Evolutionary conservation across 2,797 vertebrate genomes (phyloP), one percentile per base, ranked within the genome.

Genomic region (Paramormyrops hopkinsi): DNA sequence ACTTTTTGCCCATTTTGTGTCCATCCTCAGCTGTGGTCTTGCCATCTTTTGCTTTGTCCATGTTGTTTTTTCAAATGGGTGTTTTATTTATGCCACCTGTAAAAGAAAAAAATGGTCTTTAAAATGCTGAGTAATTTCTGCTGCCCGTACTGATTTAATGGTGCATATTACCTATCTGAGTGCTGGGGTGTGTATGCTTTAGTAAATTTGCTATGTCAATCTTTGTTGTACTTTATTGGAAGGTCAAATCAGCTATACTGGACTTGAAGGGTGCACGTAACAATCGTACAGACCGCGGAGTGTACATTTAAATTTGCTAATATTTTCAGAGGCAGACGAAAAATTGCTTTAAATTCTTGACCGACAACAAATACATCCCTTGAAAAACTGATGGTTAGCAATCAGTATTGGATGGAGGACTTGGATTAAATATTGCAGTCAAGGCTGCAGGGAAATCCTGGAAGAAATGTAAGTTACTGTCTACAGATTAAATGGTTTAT

Each of bases 61-160:
- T 19, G 69, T 76, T 41, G 33, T 76, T 76, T 41, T 19, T 37
- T 76, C 33, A 41, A 76, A 76, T 41, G 29, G 33, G 90, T 29
- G 88, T 90, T 96, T 95, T 96, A 90, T 94, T 93, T 90, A 87
- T 88, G 50, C 11, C 93, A 29, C 93, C 96, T 96, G 95, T 83
- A 59, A 79, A 87, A 79, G 56, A 56, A 69, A 90, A 88, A 11
- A 89, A 54, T 5, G 8, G 65, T 88, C 33, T 76, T 29, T 22
- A 44, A 89, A 53, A 54, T 9, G 48, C 22, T 7, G 25, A 73
- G 44, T 29, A 29, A 88, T n/a, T 76, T 76, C 29, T 41, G 37
- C 29, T 76, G 69, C 33, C 69, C 5, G 1, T 73, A 14, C 4
- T 37, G 29, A 73, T 29, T 73, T 73, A 14, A 37, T 37, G 11